Evolutionary conservation across 1,140 invertebrate species (phyloP), one percentile per base, ranked within the genome.

Genomic region (Stegodyphus mimosarum): DNA sequence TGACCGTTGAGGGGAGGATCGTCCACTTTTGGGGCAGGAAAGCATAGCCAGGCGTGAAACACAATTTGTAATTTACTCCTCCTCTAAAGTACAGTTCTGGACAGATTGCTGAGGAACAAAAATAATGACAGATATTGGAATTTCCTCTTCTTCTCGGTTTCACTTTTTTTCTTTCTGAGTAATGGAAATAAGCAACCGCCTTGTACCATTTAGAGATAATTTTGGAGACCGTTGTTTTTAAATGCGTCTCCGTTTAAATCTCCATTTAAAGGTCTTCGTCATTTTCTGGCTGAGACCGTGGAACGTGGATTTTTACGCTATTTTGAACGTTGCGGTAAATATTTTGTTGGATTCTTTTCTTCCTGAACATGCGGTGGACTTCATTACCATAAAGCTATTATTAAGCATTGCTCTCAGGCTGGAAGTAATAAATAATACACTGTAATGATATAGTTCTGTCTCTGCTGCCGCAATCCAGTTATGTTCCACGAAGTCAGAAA

Each of bases 311-410:
- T 33, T 33, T 33, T 33, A 33, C 1, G 33, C 33, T 33, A 33
- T 33, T 60, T 60, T 60, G 15, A 60, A 60, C 55, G 55, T 60
- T 60, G 55, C 15, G 55, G 9, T 60, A 9, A 60, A 60, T 4
- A 60, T 60, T 15, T 9, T 15, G 55, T 5, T 9, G 15, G 15
- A 60, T 60, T 15, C 9, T 11, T 74, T 71, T 71, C 18, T 79
- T 79, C 50, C 7, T 60, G 33, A 33, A 18, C 48, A 66, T 80
- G 78, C 7, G 69, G 78, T n/a, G 10, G 10, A 10, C 71, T 74
- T 73, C 80, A 83, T 83, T 83, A 74, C 9, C 80, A 83, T 83
- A 74, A 83, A 83, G 66, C 7, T 10, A 17, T 7, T 72, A 83
- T 83, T 83, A 83, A 33, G 67, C 10, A 15, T 11, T 49, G 18